phyloP scores from a whole-genome alignment of 1,140 invertebrate species.

The Palaemon carinicauda region DNA sequence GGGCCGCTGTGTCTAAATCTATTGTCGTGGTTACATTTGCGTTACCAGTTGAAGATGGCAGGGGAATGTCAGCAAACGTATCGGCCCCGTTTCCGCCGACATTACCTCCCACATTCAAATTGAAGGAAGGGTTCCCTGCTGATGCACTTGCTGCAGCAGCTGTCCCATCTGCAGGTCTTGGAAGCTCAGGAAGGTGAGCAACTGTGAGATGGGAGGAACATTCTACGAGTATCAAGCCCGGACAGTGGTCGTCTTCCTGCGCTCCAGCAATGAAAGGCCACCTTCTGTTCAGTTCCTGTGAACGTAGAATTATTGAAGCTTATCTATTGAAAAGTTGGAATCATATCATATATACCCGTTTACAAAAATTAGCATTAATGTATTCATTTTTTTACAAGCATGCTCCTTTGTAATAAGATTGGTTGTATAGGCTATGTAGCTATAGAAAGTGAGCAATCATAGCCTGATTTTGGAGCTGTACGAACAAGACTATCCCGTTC shows the following conservation, averaged over 20 bases:
- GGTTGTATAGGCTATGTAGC: too few relatives aligned
- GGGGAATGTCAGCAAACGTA: neutral
- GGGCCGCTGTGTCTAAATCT: conserved; percentile 38
- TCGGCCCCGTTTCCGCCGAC: conserved; percentile 1
- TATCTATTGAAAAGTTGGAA: too few relatives aligned
- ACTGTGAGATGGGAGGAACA: conserved; percentile 58
- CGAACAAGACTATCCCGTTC: too few relatives aligned
- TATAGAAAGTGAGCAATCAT: too few relatives aligned
- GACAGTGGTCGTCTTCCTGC: conserved; percentile 49
- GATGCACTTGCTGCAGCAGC: neutral
- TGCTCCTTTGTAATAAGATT: too few relatives aligned
- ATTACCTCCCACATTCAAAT: neutral
- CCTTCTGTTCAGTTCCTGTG: conserved; percentile 58
- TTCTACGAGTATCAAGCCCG: conserved; percentile 52
- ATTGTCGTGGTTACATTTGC: neutral
- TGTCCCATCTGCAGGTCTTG: neutral
- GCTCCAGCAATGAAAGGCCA: conserved; percentile 58
- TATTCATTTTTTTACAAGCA: too few relatives aligned
- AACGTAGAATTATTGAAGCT: neutral
- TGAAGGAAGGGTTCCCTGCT: neutral
- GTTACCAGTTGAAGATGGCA: neutral
- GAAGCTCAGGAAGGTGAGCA: conserved; percentile 47
- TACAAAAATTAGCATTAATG: too few relatives aligned
- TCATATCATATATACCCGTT: too few relatives aligned
- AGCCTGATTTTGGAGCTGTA: too few relatives aligned